Conservation (phyloP, 1,140 invertebrate genomes). For the Ips typographus region DNA sequence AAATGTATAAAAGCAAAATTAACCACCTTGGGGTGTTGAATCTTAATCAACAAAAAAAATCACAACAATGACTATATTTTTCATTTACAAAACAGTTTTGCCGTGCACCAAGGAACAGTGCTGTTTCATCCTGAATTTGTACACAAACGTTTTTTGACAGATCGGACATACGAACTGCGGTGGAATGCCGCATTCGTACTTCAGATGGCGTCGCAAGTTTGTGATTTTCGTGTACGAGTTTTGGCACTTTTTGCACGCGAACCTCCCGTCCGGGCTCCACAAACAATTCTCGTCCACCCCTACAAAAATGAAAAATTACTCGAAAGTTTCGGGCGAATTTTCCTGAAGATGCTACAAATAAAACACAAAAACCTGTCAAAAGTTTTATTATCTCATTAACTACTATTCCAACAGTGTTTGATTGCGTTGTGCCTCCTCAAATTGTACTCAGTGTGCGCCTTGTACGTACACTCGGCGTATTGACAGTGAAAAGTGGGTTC, state of each 20-base stretch:
- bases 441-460: conserved; percentile 13
- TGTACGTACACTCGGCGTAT: conserved; percentile 2
- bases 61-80: too few species aligned
- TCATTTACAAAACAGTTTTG: too few species aligned
- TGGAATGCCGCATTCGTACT: conserved; percentile 66
- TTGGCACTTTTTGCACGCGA: conserved; percentile 53
- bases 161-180: conserved; percentile 65
- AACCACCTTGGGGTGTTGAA: too few species aligned
- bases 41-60: too few species aligned
- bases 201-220: conserved; percentile 64
- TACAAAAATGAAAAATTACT: background rate
- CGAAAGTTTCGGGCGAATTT: too few species aligned
- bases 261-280: background rate
- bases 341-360: too few species aligned
- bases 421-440: conserved; percentile 17
- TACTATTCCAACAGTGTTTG: background rate
- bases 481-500: conserved; percentile 47
- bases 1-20: too few species aligned
- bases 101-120: background rate
- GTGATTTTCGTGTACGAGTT: conserved; percentile 63
- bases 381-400: too few species aligned
- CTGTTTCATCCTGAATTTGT: conserved; percentile 7
- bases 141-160: conserved; percentile 43
- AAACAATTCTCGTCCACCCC: background rate
- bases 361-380: too few species aligned